Conservation (phyloP, 2,113 vertebrate genomes). For the Chaetorhynchus papuensis region DNA sequence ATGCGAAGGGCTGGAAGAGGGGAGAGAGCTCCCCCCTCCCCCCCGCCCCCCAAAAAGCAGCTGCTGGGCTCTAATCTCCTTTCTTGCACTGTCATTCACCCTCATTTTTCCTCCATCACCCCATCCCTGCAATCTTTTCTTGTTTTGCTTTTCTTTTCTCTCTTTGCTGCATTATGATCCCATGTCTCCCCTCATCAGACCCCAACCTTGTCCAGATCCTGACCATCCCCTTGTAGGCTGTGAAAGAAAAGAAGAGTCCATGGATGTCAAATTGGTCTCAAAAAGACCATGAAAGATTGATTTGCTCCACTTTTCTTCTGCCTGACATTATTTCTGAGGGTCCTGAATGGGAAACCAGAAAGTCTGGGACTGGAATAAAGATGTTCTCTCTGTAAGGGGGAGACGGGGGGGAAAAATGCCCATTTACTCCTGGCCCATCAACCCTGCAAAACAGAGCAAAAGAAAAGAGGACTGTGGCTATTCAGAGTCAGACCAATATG, state of each 20-base stretch:
- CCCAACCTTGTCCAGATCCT: slow-evolving; percentile 72
- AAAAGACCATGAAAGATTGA: slow-evolving; percentile 93
- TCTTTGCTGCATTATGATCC: slow-evolving; percentile 72
- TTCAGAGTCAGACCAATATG: slow-evolving; percentile 80
- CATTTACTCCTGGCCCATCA: slow-evolving; percentile 90
- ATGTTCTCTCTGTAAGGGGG: slow-evolving; percentile 86
- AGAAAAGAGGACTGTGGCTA: slow-evolving; percentile 81
- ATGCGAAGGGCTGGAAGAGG: slow-evolving; percentile 59
- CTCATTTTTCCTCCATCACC: slow-evolving; percentile 65
- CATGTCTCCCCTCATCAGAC: slow-evolving; percentile 63
- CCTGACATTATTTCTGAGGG: slow-evolving; percentile 83
- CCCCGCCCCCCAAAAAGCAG: slow-evolving; percentile 69
- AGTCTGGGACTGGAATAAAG: slow-evolving; percentile 89
- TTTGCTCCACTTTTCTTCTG: slow-evolving; percentile 89
- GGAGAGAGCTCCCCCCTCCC: slow-evolving; percentile 54
- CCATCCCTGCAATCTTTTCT: slow-evolving; percentile 53
- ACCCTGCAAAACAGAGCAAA: slow-evolving; percentile 84
- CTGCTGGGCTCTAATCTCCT: slow-evolving; percentile 81
- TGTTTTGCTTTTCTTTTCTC: slow-evolving; percentile 54
- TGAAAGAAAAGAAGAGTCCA: slow-evolving; percentile 79
- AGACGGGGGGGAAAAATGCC: slow-evolving; percentile 71
- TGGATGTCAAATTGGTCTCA: slow-evolving; percentile 89
- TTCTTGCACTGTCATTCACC: slow-evolving; percentile 86
- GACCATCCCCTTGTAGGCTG: slow-evolving; percentile 80
- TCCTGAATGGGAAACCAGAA: slow-evolving; percentile 84